These are phyloP conservation scores for Pyralis farinalis DNA, from an alignment of 2,888 invertebrate genomes.

Conservation along the genomic window DNA sequence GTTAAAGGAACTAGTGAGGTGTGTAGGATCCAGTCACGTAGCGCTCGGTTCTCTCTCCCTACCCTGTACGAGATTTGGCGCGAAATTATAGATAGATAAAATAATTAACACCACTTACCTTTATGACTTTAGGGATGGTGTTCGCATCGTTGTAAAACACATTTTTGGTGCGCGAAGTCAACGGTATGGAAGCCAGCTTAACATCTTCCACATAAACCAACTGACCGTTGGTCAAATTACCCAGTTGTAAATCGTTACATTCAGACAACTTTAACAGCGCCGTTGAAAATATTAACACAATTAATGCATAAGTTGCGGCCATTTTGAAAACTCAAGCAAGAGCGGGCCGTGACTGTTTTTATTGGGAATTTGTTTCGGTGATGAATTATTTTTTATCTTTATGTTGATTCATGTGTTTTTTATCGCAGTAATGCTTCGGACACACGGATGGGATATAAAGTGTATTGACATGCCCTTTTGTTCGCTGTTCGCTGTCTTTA, in stretches of 20 bases:
- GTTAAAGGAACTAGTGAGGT: too few species aligned
- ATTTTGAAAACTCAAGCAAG: constrained; percentile 15
- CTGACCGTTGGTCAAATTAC: constrained; percentile 35
- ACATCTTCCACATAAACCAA: constrained; percentile 49
- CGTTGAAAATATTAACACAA: constrained; percentile 19
- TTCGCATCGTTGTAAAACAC: constrained; percentile 53
- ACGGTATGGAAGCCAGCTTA: constrained; percentile 44
- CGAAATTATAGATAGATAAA: too few species aligned
- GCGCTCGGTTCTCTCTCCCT: too few species aligned
- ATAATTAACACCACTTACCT: too few species aligned
- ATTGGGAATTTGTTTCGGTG: too few species aligned
- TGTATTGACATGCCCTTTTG: too few species aligned
- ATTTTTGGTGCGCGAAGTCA: constrained; percentile 49
- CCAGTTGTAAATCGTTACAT: constrained; percentile 43
- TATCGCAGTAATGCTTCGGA: background rate
- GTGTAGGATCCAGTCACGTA: too few species aligned
- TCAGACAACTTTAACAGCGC: constrained; percentile 19
- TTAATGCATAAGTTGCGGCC: constrained; percentile 18
- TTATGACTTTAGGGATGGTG: constrained; percentile 35
- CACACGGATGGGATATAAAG: too few species aligned
- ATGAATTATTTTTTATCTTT: too few species aligned
- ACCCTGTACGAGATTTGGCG: too few species aligned
- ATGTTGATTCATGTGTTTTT: background rate
- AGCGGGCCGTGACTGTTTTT: background rate
- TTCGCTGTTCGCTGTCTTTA: too few species aligned